Evolutionary conservation across 2,113 vertebrate species (phyloP), one percentile per base, ranked within the genome.

Genomic region (Crotalus helleri): DNA sequence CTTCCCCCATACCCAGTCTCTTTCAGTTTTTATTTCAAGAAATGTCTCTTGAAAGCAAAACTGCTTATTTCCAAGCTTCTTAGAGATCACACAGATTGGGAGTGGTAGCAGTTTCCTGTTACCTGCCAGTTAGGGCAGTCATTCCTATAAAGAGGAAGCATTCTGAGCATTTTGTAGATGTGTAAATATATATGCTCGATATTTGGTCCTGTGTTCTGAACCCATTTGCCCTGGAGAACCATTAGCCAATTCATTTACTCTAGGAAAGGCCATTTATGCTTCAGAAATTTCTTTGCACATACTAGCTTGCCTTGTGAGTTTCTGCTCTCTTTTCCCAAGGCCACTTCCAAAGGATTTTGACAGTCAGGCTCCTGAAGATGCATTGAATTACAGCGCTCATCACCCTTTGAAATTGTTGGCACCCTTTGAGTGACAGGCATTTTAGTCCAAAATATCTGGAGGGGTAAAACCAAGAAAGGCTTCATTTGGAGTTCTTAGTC

Each of bases 291-390:
- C 29, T 26, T 12, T 93, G 5, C 53, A 92, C 74, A 91, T 86
- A 1, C 6, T 15, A 93, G 93, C 85, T 92, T 74, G 64, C 59
- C 59, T 87, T 26, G 0, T 0, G 0, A 23, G 86, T 86, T 92
- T 92, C 90, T 0, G 51, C 19, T 0, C 93, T 96, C 90, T 85
- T 85, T 81, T 93, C 88, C 49, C n/a, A 86, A 51, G 24, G 21
- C 74, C 46, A 61, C 29, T 6, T 12, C 29, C 53, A 90, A 61
- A 85, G 88, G 26, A 29, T 13, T 74, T 13, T 5, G 49, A 51
- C 13, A 74, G 5, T 33, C 29, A 33, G 64, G 12, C n/a, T 15
- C 12, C 64, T 74, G 33, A 74, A 74, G 4, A 17, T 33, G 64
- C n/a, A 33, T 33, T 74, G 64, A 74, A 74, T 74, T 74, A 33